Percentiles rank a stretch among this genome's conserved stretches.
Evolutionary conservation across 2,113 vertebrate species (phyloP).

Genomic region (Upupa epops): DNA sequence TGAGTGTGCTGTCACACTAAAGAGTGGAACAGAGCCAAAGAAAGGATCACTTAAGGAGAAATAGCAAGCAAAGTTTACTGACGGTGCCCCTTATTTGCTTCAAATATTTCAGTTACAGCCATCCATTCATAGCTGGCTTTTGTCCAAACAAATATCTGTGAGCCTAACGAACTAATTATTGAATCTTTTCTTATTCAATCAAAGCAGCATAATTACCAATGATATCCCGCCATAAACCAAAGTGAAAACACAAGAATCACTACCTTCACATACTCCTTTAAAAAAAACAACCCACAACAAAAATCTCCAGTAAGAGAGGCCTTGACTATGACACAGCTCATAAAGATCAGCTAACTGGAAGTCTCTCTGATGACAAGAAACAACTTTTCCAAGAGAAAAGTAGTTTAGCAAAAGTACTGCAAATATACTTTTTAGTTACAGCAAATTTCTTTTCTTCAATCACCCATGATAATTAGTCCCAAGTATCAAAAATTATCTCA

Average conservation of each 20-base stretch:
- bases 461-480: not conserved
- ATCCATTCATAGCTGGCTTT: not conserved
- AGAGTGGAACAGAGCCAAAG: conserved; percentile 12
- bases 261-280: not conserved
- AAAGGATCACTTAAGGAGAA: conserved; percentile 38
- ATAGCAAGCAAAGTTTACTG: conserved; percentile 21
- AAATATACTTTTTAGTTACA: not conserved
- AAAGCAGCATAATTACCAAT: not conserved
- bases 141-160: conserved; percentile 24
- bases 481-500: not conserved
- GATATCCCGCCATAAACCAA: not conserved
- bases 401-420: not conserved
- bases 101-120: conserved; percentile 30
- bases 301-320: not conserved
- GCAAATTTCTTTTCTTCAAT: not conserved
- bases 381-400: not conserved
- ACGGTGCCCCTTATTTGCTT: conserved; percentile 29
- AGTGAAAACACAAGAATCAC: not conserved
- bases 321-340: not conserved
- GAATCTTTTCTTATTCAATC: conserved; percentile 25
- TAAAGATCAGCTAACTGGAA: not conserved
- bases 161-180: conserved; percentile 32
- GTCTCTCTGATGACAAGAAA: not conserved
- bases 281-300: not conserved
- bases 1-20: not conserved